These are phyloP conservation scores for Diadophis punctatus DNA, from an alignment of 2,113 vertebrate species.

Conservation along the genomic window DNA sequence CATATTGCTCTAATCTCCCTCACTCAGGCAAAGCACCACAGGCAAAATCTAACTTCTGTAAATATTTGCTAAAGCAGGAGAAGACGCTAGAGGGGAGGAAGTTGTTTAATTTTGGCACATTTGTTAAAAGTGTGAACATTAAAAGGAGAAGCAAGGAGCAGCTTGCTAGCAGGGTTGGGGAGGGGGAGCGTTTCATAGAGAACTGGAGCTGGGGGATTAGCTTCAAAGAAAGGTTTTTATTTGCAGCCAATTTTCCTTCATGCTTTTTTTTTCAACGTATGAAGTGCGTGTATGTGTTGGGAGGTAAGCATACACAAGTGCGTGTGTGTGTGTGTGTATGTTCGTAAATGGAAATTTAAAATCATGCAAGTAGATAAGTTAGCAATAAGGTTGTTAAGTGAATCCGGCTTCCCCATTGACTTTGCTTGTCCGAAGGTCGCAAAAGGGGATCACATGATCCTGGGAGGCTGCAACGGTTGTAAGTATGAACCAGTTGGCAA, in stretches of 20 bases:
- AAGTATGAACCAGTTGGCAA: no score
- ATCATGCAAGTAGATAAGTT: background rate
- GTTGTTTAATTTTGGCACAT: slow-evolving; percentile 33
- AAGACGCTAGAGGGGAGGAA: slow-evolving; percentile 25
- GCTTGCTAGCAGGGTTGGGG: background rate
- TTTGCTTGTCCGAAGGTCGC: no score
- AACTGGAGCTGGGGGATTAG: background rate
- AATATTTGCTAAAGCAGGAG: slow-evolving; percentile 31
- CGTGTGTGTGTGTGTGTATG: background rate
- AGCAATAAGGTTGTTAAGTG: no score
- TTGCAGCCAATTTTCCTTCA: background rate
- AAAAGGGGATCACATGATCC: no score
- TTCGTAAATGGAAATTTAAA: background rate
- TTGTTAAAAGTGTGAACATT: slow-evolving; percentile 29
- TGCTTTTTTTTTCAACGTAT: background rate
- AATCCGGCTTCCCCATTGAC: no score
- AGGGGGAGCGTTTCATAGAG: background rate
- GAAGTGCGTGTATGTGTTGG: background rate
- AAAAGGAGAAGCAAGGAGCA: background rate
- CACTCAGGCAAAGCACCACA: slow-evolving; percentile 28
- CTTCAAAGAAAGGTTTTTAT: slow-evolving; percentile 10
- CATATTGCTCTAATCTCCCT: slow-evolving; percentile 14
- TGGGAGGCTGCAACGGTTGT: no score
- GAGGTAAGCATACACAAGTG: background rate
- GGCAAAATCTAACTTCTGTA: slow-evolving; percentile 24